Conservation (phyloP, 2,888 invertebrate genomes). For the Tenthredo livida region DNA sequence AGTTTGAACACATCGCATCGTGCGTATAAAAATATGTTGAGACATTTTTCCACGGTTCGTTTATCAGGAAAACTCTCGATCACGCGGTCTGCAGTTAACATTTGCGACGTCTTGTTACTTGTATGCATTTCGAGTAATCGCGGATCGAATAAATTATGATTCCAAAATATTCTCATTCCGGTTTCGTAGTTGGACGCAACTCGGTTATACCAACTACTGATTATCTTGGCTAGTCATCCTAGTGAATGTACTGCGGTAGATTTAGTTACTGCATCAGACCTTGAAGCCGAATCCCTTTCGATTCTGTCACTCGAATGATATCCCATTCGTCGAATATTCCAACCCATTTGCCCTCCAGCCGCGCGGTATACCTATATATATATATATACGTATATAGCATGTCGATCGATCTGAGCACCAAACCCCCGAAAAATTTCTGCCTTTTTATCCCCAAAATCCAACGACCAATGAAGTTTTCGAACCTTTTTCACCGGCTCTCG, state of each 20-base stretch:
- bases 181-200: background rate
- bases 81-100: no score
- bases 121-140: background rate
- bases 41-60: background rate
- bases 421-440: background rate
- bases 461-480: background rate
- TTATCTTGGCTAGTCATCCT: slow-evolving; percentile 56
- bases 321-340: slow-evolving; percentile 42
- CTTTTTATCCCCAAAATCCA: background rate
- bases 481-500: slow-evolving; percentile 2
- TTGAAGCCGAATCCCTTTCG: slow-evolving; percentile 61
- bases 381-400: background rate
- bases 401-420: background rate
- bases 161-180: background rate
- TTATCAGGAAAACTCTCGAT: background rate
- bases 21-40: background rate
- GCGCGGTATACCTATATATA: background rate
- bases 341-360: slow-evolving; percentile 13
- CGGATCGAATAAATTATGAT: background rate
- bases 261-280: slow-evolving; percentile 63
- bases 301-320: slow-evolving; percentile 49
- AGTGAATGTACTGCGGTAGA: slow-evolving; percentile 59
- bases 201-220: background rate
- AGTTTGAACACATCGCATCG: background rate
- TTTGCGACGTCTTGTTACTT: no score